phyloP scores from a whole-genome alignment of 2,797 vertebrate genomes.

The Bryconaethiops microstoma region DNA sequence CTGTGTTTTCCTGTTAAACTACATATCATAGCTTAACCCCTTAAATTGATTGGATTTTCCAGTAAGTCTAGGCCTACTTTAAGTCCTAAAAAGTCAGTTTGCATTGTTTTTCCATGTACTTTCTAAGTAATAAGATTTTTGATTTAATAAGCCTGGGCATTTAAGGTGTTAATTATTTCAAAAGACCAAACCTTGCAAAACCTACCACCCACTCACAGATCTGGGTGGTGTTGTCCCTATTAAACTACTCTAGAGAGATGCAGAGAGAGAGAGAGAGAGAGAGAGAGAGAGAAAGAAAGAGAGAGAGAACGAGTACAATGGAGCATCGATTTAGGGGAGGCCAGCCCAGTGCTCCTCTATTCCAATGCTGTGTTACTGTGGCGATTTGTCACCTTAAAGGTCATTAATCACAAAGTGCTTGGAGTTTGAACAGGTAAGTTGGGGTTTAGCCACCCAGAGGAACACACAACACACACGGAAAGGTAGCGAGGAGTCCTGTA shows the following conservation, averaged over 20 bases:
- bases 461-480: conserved; percentile 15
- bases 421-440: conserved; percentile 51
- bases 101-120: not conserved
- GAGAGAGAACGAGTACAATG: conserved; percentile 51
- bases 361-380: conserved; percentile 51
- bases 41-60: not conserved
- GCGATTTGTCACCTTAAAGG: conserved; percentile 74
- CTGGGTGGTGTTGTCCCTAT: conserved; percentile 54
- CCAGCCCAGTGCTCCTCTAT: conserved; percentile 44
- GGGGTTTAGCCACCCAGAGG: conserved; percentile 51
- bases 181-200: conserved; percentile 21
- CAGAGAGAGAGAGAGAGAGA: not conserved
- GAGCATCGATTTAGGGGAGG: conserved; percentile 57
- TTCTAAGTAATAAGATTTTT: not conserved
- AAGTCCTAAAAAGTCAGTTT: not conserved
- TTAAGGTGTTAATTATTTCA: conserved; percentile 3
- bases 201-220: conserved; percentile 46
- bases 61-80: not conserved
- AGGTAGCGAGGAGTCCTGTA: not conserved
- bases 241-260: conserved; percentile 32
- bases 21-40: not conserved
- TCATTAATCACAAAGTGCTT: conserved; percentile 71
- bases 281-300: conserved; percentile 15
- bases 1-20: not conserved
- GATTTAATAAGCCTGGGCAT: not conserved